A percentile compares a stretch with the other conserved stretches of the same genome.
These are phyloP conservation scores for Pipistrellus kuhlii DNA, from an alignment of 2,797 vertebrate species.

Conservation along the genomic window DNA sequence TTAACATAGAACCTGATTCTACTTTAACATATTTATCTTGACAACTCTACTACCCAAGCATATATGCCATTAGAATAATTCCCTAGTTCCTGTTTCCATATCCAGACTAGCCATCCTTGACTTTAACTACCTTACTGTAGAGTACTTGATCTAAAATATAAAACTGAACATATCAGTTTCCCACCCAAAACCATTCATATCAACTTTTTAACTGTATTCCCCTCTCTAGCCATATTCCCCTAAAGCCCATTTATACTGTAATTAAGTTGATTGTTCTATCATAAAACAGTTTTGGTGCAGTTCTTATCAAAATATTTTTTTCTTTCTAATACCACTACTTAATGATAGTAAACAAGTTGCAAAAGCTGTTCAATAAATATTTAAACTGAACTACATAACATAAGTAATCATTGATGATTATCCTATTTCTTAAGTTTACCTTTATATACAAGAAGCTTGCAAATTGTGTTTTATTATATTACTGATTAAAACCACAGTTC, in stretches of 20 bases:
- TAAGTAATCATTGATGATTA: neutral
- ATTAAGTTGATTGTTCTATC: neutral
- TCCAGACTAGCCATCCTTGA: neutral
- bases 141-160: neutral
- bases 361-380: neutral
- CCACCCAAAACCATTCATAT: neutral
- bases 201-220: neutral
- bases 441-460: neutral
- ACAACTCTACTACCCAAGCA: neutral
- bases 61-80: neutral
- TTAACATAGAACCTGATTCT: neutral
- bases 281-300: neutral
- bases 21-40: neutral
- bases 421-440: neutral
- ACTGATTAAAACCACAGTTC: neutral
- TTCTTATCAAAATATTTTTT: slow-evolving; percentile 8
- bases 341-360: neutral
- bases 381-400: neutral
- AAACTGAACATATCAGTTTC: neutral
- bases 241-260: neutral
- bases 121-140: neutral
- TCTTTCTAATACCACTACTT: neutral
- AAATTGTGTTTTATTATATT: neutral
- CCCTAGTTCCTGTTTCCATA: neutral
- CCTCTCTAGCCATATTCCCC: neutral